phyloP scores from a whole-genome alignment of 2,113 vertebrate species.

The Mesitornis unicolor region DNA sequence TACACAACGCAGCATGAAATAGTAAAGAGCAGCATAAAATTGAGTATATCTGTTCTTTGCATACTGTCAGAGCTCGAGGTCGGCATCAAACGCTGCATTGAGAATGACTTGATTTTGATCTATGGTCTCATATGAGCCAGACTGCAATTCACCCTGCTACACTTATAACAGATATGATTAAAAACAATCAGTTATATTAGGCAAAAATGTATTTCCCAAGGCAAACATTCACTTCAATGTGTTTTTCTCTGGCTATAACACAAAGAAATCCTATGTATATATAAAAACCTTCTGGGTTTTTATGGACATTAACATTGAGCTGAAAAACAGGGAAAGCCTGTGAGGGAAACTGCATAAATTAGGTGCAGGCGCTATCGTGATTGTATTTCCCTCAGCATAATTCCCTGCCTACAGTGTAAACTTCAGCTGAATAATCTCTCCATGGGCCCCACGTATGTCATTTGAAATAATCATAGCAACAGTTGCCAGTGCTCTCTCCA shows the following conservation, averaged over 20 bases:
- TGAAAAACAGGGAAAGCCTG: constrained; percentile 10
- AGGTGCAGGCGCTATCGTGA: neutral
- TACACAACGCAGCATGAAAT: neutral
- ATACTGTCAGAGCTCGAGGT: neutral
- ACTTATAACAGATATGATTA: constrained; percentile 31
- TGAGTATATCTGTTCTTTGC: neutral
- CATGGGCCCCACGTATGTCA: neutral
- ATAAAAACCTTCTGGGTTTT: constrained; percentile 40
- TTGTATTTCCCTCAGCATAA: neutral
- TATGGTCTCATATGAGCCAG: neutral
- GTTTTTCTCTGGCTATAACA: constrained; percentile 4
- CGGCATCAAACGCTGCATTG: neutral
- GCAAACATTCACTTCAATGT: neutral
- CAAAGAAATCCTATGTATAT: neutral
- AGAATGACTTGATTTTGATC: constrained; percentile 38
- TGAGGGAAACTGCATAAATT: neutral
- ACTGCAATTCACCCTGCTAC: neutral
- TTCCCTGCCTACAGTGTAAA: neutral
- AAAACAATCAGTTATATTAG: constrained; percentile 59
- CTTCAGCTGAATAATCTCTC: constrained; percentile 34
- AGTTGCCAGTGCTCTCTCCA: neutral
- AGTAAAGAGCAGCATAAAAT: constrained; percentile 5
- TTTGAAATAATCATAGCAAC: neutral
- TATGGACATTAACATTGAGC: constrained; percentile 18
- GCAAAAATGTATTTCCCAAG: constrained; percentile 58